Conservation (phyloP, 2,797 vertebrate species). For the Amblyopsis hoosieri region DNA sequence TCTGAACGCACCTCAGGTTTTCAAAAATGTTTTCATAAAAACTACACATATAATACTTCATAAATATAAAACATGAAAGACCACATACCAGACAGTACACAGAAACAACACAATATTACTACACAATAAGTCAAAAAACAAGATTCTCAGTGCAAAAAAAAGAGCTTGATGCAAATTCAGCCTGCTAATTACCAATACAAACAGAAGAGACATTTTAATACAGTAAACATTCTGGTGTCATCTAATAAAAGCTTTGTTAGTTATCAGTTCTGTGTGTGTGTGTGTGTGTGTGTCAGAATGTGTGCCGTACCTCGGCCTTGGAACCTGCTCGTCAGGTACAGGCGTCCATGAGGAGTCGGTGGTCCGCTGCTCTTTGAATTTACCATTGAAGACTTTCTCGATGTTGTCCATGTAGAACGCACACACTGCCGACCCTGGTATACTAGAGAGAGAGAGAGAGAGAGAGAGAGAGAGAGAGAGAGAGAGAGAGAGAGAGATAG, state of each 20-base stretch:
- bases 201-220: background rate
- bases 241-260: background rate
- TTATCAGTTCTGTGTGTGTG: background rate
- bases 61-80: too few species aligned
- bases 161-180: too few species aligned
- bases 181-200: too few species aligned
- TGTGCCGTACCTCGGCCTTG: constrained; percentile 90
- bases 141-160: too few species aligned
- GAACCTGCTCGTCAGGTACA: constrained; percentile 90
- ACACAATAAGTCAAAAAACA: too few species aligned
- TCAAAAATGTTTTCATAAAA: too few species aligned
- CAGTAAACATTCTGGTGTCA: background rate
- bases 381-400: constrained; percentile 89
- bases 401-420: constrained; percentile 96
- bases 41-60: too few species aligned
- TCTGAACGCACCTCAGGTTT: too few species aligned
- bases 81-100: too few species aligned
- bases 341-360: constrained; percentile 92
- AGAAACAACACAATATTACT: too few species aligned
- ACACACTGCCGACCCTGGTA: constrained; percentile 93
- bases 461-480: background rate
- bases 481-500: constrained; percentile 6
- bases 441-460: constrained; percentile 67
- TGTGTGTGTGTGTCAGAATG: background rate
- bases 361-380: constrained; percentile 93